These are phyloP conservation scores for Bombyx mandarina DNA, from an alignment of 1,140 invertebrate genomes.

Conservation along the genomic window DNA sequence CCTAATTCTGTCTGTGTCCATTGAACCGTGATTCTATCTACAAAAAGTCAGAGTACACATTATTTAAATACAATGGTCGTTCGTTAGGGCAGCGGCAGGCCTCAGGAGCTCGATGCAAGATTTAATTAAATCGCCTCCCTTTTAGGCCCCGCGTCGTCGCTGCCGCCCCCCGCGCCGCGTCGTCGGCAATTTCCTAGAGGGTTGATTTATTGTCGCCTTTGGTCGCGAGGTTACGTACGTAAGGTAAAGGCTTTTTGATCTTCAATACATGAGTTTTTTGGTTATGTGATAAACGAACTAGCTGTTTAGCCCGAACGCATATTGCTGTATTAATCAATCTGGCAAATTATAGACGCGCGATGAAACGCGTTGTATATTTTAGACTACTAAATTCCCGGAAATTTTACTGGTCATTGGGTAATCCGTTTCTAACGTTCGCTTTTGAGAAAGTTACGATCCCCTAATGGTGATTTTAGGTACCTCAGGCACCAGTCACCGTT, in stretches of 20 bases:
- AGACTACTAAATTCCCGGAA: too few species aligned
- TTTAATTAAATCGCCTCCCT: constrained; percentile 62
- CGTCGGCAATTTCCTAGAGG: constrained; percentile 67
- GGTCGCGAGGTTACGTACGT: constrained; percentile 28
- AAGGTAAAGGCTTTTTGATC: constrained; percentile 30
- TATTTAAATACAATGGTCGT: constrained; percentile 68
- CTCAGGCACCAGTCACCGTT: too few species aligned
- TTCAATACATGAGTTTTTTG: too few species aligned
- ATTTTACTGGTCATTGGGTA: too few species aligned
- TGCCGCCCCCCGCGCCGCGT: constrained; percentile 17
- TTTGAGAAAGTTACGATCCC: too few species aligned
- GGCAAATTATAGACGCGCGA: too few species aligned
- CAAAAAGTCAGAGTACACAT: constrained; percentile 61
- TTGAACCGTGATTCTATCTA: constrained; percentile 25
- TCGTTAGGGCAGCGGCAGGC: constrained; percentile 59
- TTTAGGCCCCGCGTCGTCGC: constrained; percentile 7
- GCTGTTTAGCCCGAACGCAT: too few species aligned
- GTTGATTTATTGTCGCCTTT: constrained; percentile 74
- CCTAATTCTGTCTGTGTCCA: constrained; percentile 12
- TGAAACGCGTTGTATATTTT: too few species aligned
- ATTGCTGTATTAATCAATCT: too few species aligned
- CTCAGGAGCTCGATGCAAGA: constrained; percentile 67
- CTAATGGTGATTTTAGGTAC: too few species aligned
- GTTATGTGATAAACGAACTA: too few species aligned
- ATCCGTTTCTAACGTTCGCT: too few species aligned